Evolutionary conservation across 2,888 invertebrate species (phyloP).

Genomic region (Quadroppia sp.): DNA sequence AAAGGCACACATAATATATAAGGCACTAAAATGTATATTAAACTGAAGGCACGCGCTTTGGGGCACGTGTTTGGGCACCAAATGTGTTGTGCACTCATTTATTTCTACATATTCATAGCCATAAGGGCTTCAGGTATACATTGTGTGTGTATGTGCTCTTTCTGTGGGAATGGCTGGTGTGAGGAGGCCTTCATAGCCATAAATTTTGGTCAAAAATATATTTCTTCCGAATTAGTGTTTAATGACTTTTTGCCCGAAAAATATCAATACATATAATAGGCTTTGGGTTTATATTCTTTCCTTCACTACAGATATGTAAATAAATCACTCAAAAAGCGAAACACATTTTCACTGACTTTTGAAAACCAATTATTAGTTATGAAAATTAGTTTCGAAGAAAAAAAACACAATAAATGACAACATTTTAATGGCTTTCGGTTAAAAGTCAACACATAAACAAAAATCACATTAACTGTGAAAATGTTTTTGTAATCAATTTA

Average conservation of each 20-base stretch:
- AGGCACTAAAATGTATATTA: not conserved
- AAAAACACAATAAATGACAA: too few relatives aligned
- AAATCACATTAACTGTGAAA: too few relatives aligned
- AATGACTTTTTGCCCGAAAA: constrained; percentile 6
- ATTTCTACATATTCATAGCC: not conserved
- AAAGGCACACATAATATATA: too few relatives aligned
- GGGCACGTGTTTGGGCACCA: not conserved
- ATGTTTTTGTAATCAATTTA: too few relatives aligned
- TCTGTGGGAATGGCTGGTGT: too few relatives aligned
- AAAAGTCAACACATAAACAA: too few relatives aligned
- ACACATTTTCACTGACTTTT: not conserved
- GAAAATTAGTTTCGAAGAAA: not conserved
- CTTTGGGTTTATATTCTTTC: too few relatives aligned
- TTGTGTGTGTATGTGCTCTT: too few relatives aligned
- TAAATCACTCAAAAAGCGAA: not conserved
- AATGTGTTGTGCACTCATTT: constrained; percentile 13
- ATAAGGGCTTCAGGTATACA: too few relatives aligned
- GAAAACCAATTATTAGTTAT: constrained; percentile 11
- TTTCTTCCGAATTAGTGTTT: not conserved
- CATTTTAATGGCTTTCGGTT: too few relatives aligned
- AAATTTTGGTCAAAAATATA: not conserved
- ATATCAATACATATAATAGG: not conserved
- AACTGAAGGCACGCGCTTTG: not conserved
- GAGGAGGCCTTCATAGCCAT: not conserved
- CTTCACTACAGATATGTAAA: not conserved